phyloP scores from a whole-genome alignment of 1,140 invertebrate species.

The Leguminivora glycinivorella region DNA sequence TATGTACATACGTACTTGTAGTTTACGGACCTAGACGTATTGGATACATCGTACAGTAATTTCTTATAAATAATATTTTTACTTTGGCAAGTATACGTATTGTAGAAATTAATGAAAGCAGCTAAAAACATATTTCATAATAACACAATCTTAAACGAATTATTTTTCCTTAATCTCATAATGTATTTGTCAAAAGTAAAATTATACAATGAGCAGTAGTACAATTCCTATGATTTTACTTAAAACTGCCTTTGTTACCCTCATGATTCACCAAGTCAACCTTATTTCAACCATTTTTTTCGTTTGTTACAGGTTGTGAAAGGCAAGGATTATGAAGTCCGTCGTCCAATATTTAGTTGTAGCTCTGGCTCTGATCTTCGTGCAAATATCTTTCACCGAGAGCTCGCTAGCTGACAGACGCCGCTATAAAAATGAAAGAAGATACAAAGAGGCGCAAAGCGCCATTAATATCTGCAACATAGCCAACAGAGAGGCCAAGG shows the following conservation, averaged over 20 bases:
- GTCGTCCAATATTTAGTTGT: constrained; percentile 74
- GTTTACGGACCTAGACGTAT: no score
- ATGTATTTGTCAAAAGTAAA: no score
- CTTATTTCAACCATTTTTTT: constrained; percentile 38
- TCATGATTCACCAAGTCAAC: not conserved
- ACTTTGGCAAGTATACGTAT: no score
- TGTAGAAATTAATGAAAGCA: no score
- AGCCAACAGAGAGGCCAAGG: constrained; percentile 70
- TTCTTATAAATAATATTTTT: no score
- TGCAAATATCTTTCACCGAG: constrained; percentile 75
- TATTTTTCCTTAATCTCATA: no score
- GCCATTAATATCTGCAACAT: constrained; percentile 76
- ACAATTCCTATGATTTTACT: not conserved
- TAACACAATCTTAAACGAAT: no score
- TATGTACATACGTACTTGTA: no score
- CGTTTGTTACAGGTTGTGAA: constrained; percentile 66
- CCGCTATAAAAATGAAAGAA: constrained; percentile 71
- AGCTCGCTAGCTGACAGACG: constrained; percentile 75
- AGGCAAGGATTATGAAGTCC: constrained; percentile 62
- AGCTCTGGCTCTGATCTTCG: constrained; percentile 70
- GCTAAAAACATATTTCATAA: no score
- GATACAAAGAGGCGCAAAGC: constrained; percentile 56
- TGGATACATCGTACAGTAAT: no score
- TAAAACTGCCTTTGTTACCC: not conserved
- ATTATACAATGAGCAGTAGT: no score